phyloP scores from a whole-genome alignment of 2,113 vertebrate species.

The Passer domesticus region DNA sequence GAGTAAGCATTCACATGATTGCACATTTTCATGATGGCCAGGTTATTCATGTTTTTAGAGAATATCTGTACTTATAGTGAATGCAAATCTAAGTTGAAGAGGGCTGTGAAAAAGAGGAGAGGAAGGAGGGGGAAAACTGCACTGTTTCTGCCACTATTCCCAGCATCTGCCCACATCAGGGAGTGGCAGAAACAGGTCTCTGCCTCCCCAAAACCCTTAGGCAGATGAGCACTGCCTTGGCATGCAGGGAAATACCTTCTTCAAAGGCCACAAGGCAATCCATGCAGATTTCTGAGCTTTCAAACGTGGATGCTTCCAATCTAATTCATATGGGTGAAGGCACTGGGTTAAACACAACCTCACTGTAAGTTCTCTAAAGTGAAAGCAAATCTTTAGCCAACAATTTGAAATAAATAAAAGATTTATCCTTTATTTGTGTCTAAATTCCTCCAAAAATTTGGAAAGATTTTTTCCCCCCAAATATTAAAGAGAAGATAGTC shows the following conservation, averaged over 20 bases:
- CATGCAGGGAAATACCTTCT: background rate
- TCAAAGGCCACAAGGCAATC: background rate
- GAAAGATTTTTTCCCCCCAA: background rate
- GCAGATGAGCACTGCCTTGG: fast-evolving
- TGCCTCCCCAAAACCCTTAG: background rate
- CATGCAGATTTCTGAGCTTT: background rate
- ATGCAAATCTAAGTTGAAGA: background rate
- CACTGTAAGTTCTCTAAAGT: background rate
- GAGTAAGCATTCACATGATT: background rate
- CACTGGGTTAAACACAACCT: background rate
- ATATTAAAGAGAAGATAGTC: background rate
- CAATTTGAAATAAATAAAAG: background rate
- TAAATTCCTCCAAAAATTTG: background rate
- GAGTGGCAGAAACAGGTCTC: background rate
- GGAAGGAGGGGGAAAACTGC: fast-evolving
- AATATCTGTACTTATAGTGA: background rate
- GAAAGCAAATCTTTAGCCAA: background rate
- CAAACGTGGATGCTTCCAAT: background rate
- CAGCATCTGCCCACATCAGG: background rate
- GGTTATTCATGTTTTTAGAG: background rate
- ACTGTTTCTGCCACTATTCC: background rate
- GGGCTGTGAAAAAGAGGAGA: background rate
- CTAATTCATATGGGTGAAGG: background rate
- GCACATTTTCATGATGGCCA: background rate
- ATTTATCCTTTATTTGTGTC: background rate